Evolutionary conservation across 2,113 vertebrate species (phyloP), one percentile per base, ranked within the genome.

Genomic region (Falco punctatus): DNA sequence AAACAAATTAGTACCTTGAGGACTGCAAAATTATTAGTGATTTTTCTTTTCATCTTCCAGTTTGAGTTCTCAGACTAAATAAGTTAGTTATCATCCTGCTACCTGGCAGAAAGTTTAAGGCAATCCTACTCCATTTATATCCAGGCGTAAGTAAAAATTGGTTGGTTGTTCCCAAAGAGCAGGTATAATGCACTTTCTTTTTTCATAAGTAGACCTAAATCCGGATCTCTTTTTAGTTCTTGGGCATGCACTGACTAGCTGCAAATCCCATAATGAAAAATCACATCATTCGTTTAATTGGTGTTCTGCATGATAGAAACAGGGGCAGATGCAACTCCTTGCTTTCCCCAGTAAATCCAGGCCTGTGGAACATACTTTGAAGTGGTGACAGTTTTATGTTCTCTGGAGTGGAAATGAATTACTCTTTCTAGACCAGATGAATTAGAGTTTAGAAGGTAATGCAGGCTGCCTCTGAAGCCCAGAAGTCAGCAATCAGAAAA

Each of bases 401-500:
- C 67, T 83, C 44, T 69, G 58, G 26, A 78, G 67, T 55, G 73
- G 48, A 93, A 92, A 94, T 81, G 54, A 88, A 88, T 93, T 86
- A 23, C 49, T 82, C 15, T 90, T 86, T 80, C 88, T 73, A 46
- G 61, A 74, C 11, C 26, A 70, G 62, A 67, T 78, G 75, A 92
- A 66, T 93, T 83, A 90, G 40, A 28, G 12, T 62, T 90, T 88
- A 86, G 74, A 92, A 93, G 27, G 62, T 80, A 75, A 77, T 72
- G 30, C n/a, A 85, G 33, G 26, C 79, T 92, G 44, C 54, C 62
- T 92, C 59, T 92, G 74, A 88, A 88, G 30, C 71, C 42, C 54
- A 59, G 59, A 94, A 94, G 81, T 95, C 62, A 80, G 74, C 58
- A 92, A 49, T 82, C 51, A 35, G 86, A 92, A 93, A 88, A 77